Conservation (phyloP, 2,113 vertebrate genomes). For the Cebidichthys violaceus region DNA sequence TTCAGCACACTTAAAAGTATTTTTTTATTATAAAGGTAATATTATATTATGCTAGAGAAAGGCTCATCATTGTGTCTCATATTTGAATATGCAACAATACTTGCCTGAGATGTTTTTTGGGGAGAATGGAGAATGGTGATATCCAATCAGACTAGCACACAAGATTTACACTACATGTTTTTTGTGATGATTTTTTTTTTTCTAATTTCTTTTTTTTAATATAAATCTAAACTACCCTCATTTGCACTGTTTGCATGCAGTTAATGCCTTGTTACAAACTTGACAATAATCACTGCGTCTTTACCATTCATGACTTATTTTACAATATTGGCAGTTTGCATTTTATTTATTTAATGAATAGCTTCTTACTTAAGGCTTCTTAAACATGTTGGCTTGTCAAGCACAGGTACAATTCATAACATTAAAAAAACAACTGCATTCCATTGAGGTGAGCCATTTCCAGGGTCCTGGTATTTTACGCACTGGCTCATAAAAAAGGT, state of each 20-base stretch:
- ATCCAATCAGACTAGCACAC: neutral
- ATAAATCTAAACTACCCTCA: neutral
- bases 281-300: neutral
- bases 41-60: neutral
- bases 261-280: neutral
- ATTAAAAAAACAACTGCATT: neutral
- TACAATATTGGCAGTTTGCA: neutral
- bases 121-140: neutral
- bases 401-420: neutral
- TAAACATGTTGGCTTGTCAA: too few relatives aligned
- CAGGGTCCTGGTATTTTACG: neutral
- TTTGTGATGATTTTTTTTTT: neutral
- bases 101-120: neutral
- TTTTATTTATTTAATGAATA: neutral
- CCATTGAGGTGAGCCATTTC: neutral
- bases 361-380: neutral
- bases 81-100: neutral
- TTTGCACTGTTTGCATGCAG: neutral
- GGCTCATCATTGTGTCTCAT: neutral
- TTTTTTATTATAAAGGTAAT: neutral
- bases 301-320: neutral
- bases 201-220: neutral
- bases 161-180: neutral
- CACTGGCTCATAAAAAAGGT: neutral
- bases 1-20: neutral